Evolutionary conservation across 2,113 vertebrate genomes (phyloP).

Genomic region (Rissa tridactyla): DNA sequence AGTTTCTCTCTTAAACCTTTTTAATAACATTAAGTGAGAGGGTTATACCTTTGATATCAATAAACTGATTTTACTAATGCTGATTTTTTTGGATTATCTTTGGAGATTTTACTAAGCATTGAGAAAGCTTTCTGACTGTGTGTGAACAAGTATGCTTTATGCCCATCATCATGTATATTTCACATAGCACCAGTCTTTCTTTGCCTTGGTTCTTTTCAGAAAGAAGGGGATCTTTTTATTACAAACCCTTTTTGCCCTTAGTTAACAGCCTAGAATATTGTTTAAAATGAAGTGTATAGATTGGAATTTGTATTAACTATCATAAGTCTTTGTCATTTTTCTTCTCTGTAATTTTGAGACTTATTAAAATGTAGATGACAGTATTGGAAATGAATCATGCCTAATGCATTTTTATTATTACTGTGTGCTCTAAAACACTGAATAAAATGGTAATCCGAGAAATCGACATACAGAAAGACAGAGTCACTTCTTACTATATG

Average conservation of each 20-base stretch:
- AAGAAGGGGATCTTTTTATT: background rate
- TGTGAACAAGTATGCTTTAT: background rate
- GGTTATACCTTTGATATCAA: background rate
- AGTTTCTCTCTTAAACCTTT: background rate
- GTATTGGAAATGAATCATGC: background rate
- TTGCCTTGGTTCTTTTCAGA: background rate
- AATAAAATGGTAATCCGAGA: background rate
- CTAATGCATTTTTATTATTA: conserved; percentile 7
- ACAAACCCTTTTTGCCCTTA: background rate
- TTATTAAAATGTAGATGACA: conserved; percentile 20
- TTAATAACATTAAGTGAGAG: background rate
- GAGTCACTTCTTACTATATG: background rate
- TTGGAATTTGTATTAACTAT: background rate
- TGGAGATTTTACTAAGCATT: background rate
- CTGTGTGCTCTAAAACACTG: background rate
- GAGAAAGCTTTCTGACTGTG: background rate
- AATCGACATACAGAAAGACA: background rate
- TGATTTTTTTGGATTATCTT: background rate
- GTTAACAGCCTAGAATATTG: background rate
- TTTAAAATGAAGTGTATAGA: background rate
- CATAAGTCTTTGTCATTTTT: background rate
- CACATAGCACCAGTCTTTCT: background rate
- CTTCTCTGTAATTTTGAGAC: background rate
- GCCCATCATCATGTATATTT: background rate
- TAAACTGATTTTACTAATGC: background rate